phyloP scores from a whole-genome alignment of 2,797 vertebrate genomes.

The Otolemur crassicaudatus region DNA sequence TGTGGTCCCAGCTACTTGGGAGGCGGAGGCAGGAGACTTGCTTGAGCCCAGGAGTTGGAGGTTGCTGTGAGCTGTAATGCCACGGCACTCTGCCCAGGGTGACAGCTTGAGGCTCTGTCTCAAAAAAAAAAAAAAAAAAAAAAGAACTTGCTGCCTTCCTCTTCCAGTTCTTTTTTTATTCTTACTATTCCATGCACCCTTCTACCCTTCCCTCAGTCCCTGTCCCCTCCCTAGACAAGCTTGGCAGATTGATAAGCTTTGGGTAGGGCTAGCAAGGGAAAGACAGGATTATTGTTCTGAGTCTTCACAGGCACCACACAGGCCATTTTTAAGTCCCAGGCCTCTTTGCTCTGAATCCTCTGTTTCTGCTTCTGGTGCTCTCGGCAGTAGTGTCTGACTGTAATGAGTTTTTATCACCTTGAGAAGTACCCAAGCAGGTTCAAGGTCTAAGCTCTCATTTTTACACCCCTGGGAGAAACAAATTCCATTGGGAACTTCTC shows the following conservation, averaged over 20 bases:
- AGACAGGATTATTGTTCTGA: not conserved
- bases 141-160: no score
- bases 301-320: accelerated
- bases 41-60: no score
- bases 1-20: no score
- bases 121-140: no score
- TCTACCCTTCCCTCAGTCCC: no score
- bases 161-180: not conserved
- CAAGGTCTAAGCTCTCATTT: not conserved
- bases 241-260: not conserved
- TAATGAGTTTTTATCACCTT: conserved; percentile 51
- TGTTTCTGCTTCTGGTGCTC: not conserved
- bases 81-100: no score
- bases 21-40: no score
- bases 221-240: accelerated
- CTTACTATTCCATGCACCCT: not conserved
- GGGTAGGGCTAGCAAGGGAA: not conserved
- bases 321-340: not conserved
- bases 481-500: conserved; percentile 16
- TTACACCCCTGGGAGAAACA: not conserved
- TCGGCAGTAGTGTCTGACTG: not conserved
- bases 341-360: not conserved
- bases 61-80: no score
- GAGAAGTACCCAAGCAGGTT: not conserved
- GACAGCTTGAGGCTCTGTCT: no score